Evolutionary conservation across 2,113 vertebrate species (phyloP).

Genomic region (Pollimyrus isidori): DNA sequence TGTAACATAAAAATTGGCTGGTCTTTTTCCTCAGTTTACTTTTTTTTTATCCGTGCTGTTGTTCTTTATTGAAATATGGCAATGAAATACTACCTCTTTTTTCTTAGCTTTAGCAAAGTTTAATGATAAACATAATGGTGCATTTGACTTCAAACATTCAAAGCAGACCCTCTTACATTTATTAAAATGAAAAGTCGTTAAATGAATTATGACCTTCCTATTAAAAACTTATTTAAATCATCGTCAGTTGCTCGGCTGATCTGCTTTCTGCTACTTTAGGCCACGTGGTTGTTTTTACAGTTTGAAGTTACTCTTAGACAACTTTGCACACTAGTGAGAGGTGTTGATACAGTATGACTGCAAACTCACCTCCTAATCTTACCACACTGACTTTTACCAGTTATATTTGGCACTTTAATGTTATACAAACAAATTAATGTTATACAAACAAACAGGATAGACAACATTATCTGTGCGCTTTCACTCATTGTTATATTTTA

Average conservation of each 20-base stretch:
- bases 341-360: neutral
- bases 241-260: neutral
- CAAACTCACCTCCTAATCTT: neutral
- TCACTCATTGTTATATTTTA: neutral
- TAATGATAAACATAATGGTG: neutral
- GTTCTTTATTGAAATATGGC: neutral
- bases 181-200: neutral
- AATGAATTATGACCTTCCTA: neutral
- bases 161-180: neutral
- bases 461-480: neutral
- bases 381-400: neutral
- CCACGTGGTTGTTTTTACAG: neutral
- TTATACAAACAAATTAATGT: neutral
- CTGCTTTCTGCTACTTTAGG: neutral
- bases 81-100: neutral
- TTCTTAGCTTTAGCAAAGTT: neutral
- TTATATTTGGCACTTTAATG: neutral
- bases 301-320: neutral
- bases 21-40: neutral
- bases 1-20: neutral
- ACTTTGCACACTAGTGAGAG: neutral
- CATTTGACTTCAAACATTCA: neutral
- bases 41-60: neutral
- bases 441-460: neutral
- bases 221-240: neutral